Base-by-base conservation (phyloP, 2,888 invertebrate species). In the Malthinus seriepunctatus region DNA sequence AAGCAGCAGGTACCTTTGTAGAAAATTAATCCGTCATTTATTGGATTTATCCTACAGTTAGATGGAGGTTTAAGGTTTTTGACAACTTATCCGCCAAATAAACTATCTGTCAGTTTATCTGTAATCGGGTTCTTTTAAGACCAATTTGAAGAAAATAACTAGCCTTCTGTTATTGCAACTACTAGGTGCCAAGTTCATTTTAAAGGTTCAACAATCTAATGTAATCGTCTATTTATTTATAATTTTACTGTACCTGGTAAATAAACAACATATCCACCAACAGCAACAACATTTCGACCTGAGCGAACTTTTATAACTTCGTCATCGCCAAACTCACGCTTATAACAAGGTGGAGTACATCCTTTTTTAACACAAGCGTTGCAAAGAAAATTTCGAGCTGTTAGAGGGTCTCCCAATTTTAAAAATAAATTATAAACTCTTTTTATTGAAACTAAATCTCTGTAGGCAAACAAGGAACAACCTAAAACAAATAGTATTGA, bases 331-430 rank as follows among this genome's bases (percentile, higher is more conserved):
- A 48, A 51, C 3, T 50, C 32, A 37, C 51, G 37, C 15, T 57
- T 47, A 44, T 62, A 62, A 15, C 47, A 54, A 8, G 62, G 59
- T 12, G 58, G 44, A 8, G 50, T 11, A 8, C 54, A 15, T 9
- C 54, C 49, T 51, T 64, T 64, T 33, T 50, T 59, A 5, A 52
- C 39, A 35, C 63, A 64, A 8, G 37, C 12, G 15, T 35, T 42
- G 32, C 32, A 46, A 8, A 65, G 51, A 7, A 67, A 60, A 11
- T 32, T 49, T 39, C 64, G 51, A 4, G 60, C 76, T 0, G 82
- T 79, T 59, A 80, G 81, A 0, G 83, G 82, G 62, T 82, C 81
- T 8, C 82, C 83, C 35, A 83, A 66, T 31, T 67, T 67, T 56
- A 72, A 71, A 71, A 82, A 84, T 35, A 84, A 69, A 38, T 73